Evolutionary conservation across 2,888 invertebrate genomes (phyloP), one percentile per base, ranked within the genome.

Genomic region (Elegia similella): DNA sequence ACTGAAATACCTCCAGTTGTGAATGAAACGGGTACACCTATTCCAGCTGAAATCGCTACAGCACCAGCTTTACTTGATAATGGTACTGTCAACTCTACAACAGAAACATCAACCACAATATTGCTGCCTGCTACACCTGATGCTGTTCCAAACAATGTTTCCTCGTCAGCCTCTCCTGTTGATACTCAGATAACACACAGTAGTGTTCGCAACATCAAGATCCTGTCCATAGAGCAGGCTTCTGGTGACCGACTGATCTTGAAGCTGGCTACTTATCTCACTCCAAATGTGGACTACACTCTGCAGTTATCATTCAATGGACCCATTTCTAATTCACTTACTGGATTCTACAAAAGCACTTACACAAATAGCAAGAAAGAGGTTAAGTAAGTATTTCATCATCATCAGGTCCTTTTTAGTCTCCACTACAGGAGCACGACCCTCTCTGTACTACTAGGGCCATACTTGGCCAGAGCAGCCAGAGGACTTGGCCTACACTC

Each of bases 341-440:
- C 89, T 52, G 96, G 96, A 53, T 94, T 96, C 73, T 95, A 95
- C 72, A 92, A 93, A 69, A 95, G 94, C 65, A 92, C 92, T 46
- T 95, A 95, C 69, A 80, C 75, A 5, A 86, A 92, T 46, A 89
- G 84, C 42, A 70, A 85, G 32, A 76, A 82, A 42, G 76, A 86
- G 84, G 67, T 84, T 62, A 84, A 94, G 91, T 86, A 69, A 78
- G 83, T 80, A 72, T n/a, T n/a, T n/a, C n/a, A n/a, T n/a, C n/a
- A n/a, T n/a, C n/a, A n/a, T n/a, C n/a, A n/a, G n/a, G n/a, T n/a
- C n/a, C n/a, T n/a, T n/a, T n/a, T n/a, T n/a, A n/a, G n/a, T n/a
- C n/a, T n/a, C n/a, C n/a, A n/a, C n/a, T n/a, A n/a, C n/a, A n/a
- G n/a, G n/a, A n/a, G n/a, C n/a, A n/a, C n/a, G n/a, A n/a, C n/a